phyloP scores from a whole-genome alignment of 2,113 vertebrate genomes.

The Nanorana parkeri region DNA sequence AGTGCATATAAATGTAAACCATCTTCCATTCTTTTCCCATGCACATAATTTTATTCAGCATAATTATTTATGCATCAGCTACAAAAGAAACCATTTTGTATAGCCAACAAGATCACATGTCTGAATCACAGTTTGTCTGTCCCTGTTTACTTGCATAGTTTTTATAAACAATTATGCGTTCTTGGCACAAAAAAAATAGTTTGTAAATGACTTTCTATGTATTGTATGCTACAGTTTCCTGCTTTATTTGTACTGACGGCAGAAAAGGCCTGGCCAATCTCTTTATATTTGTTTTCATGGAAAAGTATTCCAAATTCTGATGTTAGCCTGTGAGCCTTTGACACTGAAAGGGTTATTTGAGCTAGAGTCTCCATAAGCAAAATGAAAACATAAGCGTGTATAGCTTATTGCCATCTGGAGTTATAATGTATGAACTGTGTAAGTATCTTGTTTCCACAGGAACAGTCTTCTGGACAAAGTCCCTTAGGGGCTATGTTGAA shows the following conservation, averaged over 20 bases:
- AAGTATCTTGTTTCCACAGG: slow-evolving; percentile 43
- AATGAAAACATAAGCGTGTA: slow-evolving; percentile 43
- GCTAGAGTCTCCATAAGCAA: slow-evolving; percentile 7
- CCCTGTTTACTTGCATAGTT: too few species aligned
- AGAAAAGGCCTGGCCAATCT: not conserved
- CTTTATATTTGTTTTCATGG: not conserved
- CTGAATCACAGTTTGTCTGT: too few species aligned
- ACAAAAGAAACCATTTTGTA: too few species aligned
- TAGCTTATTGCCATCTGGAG: slow-evolving; percentile 35
- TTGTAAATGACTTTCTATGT: not conserved
- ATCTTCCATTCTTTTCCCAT: too few species aligned
- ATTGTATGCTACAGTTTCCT: not conserved
- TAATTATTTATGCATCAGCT: too few species aligned
- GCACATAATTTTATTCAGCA: too few species aligned
- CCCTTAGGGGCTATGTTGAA: slow-evolving; percentile 39
- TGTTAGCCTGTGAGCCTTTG: not conserved
- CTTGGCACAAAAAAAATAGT: not conserved
- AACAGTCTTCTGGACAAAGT: slow-evolving; percentile 46
- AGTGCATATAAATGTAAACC: too few species aligned
- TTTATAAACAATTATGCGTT: too few species aligned
- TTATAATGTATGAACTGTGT: slow-evolving; percentile 35
- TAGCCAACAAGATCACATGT: too few species aligned
- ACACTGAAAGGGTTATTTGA: slow-evolving; percentile 27
- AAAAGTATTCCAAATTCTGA: not conserved
- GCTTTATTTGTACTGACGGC: not conserved